Conservation (phyloP, 2,888 invertebrate species). For the Strigamia transsilvanica region DNA sequence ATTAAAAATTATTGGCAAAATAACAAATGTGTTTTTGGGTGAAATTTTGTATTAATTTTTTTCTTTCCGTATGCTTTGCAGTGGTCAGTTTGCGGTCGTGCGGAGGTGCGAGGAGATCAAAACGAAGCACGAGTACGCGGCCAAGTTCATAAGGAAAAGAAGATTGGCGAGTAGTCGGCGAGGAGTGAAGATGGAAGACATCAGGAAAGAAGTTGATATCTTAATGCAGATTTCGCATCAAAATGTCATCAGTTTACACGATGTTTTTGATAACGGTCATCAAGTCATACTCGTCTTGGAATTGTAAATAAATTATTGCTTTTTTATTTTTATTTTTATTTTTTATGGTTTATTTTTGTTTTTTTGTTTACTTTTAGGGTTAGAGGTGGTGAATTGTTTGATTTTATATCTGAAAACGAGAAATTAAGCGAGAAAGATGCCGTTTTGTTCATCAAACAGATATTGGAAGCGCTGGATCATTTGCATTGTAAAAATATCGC, state of each 20-base stretch:
- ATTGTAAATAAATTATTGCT: constrained; percentile 64
- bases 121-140: constrained; percentile 70
- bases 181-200: constrained; percentile 70
- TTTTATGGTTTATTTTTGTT: not conserved
- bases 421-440: constrained; percentile 71
- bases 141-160: constrained; percentile 72
- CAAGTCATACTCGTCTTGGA: constrained; percentile 72
- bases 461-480: constrained; percentile 71
- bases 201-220: constrained; percentile 70
- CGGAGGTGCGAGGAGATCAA: constrained; percentile 68
- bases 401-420: constrained; percentile 69
- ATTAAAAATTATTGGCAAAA: too few species aligned
- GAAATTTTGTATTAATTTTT: not conserved
- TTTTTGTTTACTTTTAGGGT: constrained; percentile 65
- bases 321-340: not conserved
- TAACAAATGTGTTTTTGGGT: not conserved
- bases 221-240: constrained; percentile 70
- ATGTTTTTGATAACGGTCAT: constrained; percentile 71
- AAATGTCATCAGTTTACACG: constrained; percentile 72
- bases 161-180: constrained; percentile 67
- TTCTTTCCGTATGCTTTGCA: constrained; percentile 61
- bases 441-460: constrained; percentile 71
- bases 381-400: constrained; percentile 74
- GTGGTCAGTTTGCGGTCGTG: constrained; percentile 74
- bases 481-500: constrained; percentile 72